Conservation (phyloP, 2,113 vertebrate species). For the Ageneiosus marmoratus region DNA sequence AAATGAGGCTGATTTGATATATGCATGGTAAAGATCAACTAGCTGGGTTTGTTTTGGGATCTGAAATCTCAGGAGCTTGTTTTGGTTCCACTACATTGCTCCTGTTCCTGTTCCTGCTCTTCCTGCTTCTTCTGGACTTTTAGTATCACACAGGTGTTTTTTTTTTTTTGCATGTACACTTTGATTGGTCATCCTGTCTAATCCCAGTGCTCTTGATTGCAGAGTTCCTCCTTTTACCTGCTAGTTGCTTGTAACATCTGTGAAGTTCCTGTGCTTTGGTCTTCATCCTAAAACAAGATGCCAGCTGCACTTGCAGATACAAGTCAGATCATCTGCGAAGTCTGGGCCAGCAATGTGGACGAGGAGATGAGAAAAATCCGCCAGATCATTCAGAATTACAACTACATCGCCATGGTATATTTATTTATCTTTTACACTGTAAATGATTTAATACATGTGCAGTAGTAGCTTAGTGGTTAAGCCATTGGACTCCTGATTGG, state of each 20-base stretch:
- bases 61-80: not conserved
- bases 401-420: constrained; percentile 95
- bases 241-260: constrained; percentile 23
- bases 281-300: constrained; percentile 78
- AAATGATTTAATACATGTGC: too few species aligned
- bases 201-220: not conserved
- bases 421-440: not conserved
- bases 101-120: not conserved
- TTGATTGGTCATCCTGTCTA: not conserved
- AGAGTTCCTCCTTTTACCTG: constrained; percentile 17
- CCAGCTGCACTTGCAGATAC: constrained; percentile 95
- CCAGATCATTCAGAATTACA: constrained; percentile 94
- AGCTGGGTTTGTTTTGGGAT: not conserved
- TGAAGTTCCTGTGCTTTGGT: constrained; percentile 54
- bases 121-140: not conserved
- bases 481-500: too few species aligned
- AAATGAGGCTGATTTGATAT: not conserved
- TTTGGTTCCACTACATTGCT: not conserved
- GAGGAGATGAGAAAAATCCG: constrained; percentile 98
- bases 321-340: constrained; percentile 98
- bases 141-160: not conserved
- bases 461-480: too few species aligned
- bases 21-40: not conserved
- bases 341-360: constrained; percentile 97
- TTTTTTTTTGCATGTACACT: not conserved